phyloP scores from a whole-genome alignment of 2,797 vertebrate species.

The Hippocampus kuda region DNA sequence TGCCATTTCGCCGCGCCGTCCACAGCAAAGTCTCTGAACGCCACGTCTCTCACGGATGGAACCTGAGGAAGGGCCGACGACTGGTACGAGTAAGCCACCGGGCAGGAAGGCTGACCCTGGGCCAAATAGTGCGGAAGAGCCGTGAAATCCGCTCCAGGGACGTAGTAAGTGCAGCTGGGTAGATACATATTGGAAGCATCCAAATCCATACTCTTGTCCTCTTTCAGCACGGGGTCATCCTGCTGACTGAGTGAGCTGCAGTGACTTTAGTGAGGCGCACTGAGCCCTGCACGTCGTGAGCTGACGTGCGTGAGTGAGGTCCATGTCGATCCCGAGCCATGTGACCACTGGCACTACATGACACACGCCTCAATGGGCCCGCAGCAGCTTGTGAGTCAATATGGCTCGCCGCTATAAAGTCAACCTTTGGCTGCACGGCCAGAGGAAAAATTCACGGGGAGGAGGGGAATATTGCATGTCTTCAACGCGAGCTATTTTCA shows the following conservation, averaged over 20 bases:
- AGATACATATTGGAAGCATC: constrained; percentile 99
- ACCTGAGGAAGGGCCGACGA: constrained; percentile 93
- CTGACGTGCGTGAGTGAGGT: constrained; percentile 90
- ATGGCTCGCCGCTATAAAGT: constrained; percentile 33
- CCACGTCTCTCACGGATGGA: constrained; percentile 93
- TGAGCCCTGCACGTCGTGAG: constrained; percentile 84
- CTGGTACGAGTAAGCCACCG: constrained; percentile 94
- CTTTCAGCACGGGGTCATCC: constrained; percentile 43
- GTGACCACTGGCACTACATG: constrained; percentile 98
- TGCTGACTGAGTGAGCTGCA: constrained; percentile 57
- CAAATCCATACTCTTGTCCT: constrained; percentile 90
- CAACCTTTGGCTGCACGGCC: constrained; percentile 32
- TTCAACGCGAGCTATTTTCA: neutral
- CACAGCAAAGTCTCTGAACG: constrained; percentile 98
- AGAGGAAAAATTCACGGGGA: constrained; percentile 30
- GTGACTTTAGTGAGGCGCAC: constrained; percentile 55
- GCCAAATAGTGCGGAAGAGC: constrained; percentile 96
- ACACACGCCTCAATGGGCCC: constrained; percentile 65
- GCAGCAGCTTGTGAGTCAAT: constrained; percentile 16
- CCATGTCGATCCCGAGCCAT: constrained; percentile 98
- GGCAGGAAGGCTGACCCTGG: constrained; percentile 95
- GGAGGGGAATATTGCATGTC: constrained; percentile 13
- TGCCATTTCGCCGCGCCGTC: constrained; percentile 90
- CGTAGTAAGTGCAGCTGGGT: constrained; percentile 99
- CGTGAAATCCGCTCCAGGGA: constrained; percentile 95